Evolutionary conservation across 2,888 invertebrate genomes (phyloP).

Genomic region (Drosophila aldrichi): DNA sequence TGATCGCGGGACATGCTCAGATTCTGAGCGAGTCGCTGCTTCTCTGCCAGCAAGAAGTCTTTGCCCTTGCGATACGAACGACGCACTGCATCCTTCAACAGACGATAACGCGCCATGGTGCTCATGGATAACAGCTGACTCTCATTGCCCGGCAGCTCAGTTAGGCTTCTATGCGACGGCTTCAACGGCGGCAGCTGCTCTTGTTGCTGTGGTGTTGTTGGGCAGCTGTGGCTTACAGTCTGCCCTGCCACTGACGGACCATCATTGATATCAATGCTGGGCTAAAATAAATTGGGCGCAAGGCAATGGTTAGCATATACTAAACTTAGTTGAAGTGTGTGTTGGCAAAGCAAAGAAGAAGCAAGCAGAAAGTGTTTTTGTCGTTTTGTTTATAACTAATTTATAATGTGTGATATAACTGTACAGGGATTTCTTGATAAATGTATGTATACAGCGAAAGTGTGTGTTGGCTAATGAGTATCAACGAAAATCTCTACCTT

Average conservation of each 20-base stretch:
- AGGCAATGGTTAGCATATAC: slow-evolving; percentile 36
- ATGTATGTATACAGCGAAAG: slow-evolving; percentile 39
- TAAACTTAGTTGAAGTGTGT: slow-evolving; percentile 4
- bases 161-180: slow-evolving; percentile 50
- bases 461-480: slow-evolving; percentile 68
- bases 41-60: slow-evolving; percentile 74
- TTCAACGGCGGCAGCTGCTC: slow-evolving; percentile 37
- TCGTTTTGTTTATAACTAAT: slow-evolving; percentile 26
- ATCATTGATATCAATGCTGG: slow-evolving; percentile 64
- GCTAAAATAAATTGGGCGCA: slow-evolving; percentile 59
- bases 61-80: slow-evolving; percentile 83
- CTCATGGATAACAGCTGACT: slow-evolving; percentile 62
- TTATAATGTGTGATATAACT: slow-evolving; percentile 44
- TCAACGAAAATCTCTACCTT: slow-evolving; percentile 85
- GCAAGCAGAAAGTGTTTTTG: slow-evolving; percentile 9
- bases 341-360: slow-evolving; percentile 21
- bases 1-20: slow-evolving; percentile 66
- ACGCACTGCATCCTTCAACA: slow-evolving; percentile 80
- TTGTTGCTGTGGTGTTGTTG: slow-evolving; percentile 70
- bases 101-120: slow-evolving; percentile 73
- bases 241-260: slow-evolving; percentile 31
- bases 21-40: slow-evolving; percentile 73
- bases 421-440: slow-evolving; percentile 36
- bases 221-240: slow-evolving; percentile 67
- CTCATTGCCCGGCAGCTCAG: slow-evolving; percentile 57